These are phyloP conservation scores for Pristionchus arcanus DNA, from an alignment of 2,888 invertebrate genomes.

Conservation along the genomic window DNA sequence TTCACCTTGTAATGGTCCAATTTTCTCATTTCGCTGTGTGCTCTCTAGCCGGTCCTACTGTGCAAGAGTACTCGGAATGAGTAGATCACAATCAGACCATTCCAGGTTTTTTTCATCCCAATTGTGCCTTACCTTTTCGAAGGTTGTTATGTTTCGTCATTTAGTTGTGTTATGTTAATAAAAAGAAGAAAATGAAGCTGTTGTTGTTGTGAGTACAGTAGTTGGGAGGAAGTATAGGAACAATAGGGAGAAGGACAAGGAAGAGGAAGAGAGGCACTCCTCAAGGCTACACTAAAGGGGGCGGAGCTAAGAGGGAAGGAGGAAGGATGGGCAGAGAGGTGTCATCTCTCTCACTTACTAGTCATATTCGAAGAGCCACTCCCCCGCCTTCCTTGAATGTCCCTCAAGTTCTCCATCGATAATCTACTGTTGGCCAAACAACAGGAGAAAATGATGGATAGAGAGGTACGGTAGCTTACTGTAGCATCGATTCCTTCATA, in stretches of 20 bases:
- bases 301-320: neutral
- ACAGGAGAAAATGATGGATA: neutral
- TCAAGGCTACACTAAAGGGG: conserved; percentile 32
- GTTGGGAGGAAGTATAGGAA: neutral
- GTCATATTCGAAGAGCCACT: conserved; percentile 17
- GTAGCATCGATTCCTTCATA: neutral
- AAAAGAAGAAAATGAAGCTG: neutral
- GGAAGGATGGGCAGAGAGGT: conserved; percentile 32
- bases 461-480: conserved; percentile 3
- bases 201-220: neutral
- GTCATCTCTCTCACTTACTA: conserved; percentile 37
- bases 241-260: neutral
- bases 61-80: no score
- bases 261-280: conserved; percentile 11
- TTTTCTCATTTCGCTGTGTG: no score
- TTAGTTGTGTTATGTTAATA: no score
- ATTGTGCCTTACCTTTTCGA: no score
- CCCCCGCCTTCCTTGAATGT: neutral
- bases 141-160: no score
- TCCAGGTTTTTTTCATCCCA: no score
- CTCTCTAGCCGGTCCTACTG: no score
- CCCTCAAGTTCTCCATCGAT: conserved; percentile 54
- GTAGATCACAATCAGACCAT: no score
- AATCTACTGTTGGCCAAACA: conserved; percentile 49
- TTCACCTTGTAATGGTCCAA: no score